phyloP scores from a whole-genome alignment of 1,140 invertebrate genomes.

The Sycophaga agraensis region DNA sequence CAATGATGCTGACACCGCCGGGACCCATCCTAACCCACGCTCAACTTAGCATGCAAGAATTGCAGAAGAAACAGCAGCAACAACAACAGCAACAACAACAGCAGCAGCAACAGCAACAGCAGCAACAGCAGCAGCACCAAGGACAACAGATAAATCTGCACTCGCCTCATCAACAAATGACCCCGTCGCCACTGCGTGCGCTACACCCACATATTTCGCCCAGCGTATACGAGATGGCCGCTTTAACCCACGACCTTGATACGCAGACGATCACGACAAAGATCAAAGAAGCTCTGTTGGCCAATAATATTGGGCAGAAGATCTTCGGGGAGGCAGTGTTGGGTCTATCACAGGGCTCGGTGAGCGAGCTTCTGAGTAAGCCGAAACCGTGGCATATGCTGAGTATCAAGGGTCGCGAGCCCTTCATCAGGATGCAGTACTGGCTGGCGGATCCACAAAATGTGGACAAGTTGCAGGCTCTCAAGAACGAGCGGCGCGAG shows the following conservation, averaged over 20 bases:
- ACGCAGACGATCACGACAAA: conserved; percentile 95
- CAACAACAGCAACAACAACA: conserved; percentile 69
- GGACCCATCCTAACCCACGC: conserved; percentile 47
- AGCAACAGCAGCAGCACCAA: conserved; percentile 65
- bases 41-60: conserved; percentile 63
- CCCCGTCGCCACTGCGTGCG: conserved; percentile 66
- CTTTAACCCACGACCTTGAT: conserved; percentile 92
- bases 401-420: conserved; percentile 96
- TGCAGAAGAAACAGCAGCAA: conserved; percentile 71
- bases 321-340: conserved; percentile 96
- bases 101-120: conserved; percentile 71
- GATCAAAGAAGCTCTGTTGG: conserved; percentile 94
- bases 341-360: conserved; percentile 94
- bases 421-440: conserved; percentile 97
- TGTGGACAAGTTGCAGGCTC: conserved; percentile 80
- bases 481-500: conserved; percentile 87
- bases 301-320: conserved; percentile 98
- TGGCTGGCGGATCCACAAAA: conserved; percentile 95
- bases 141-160: conserved; percentile 63
- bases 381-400: conserved; percentile 99
- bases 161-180: conserved; percentile 65
- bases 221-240: conserved; percentile 94
- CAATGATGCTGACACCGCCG: conserved; percentile 53
- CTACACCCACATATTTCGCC: conserved; percentile 80
- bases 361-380: conserved; percentile 94